Base-by-base conservation (phyloP, 2,797 vertebrate species). In the Catamblyrhynchus diadema region DNA sequence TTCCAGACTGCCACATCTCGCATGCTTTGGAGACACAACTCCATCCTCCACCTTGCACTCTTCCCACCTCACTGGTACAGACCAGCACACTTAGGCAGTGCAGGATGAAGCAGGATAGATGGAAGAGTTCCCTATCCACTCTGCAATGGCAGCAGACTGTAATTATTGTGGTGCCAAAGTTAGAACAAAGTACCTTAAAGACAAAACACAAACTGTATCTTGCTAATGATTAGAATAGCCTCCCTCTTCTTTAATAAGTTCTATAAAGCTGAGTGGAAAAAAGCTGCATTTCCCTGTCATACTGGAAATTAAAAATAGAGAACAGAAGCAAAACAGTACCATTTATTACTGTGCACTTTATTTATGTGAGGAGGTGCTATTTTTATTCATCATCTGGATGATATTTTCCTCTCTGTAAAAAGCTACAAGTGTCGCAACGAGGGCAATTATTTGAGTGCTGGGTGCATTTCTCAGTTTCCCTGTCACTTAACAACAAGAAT, bases 381-480 rank as follows among this genome's bases (percentile, higher is more conserved):
- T 94, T 94, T 81, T 83, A 81, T 64, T 83, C 45, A 88, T 97
- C 93, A 95, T 96, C 95, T 95, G 90, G 86, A 87, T 89, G 71
- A 39, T 8, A 94, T 95, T 96, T 97, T 88, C 75, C 84, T 92
- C 74, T 86, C 78, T 53, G 67, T 86, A 86, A 92, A 39, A 72
- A 60, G 64, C 48, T 91, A 42, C 66, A 75, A 88, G n/a, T 8
- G 0, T 51, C 8, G 6, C 67, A 80, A 78, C 24, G 51, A 83
- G 64, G 64, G 35, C 73, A 91, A 94, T 94, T 91, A 86, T 62
- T 51, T 77, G 84, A 90, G 32, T 73, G 65, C 12, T 0, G 1
- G 75, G 67, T 33, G 8, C 20, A 10, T 73, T 91, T 81, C 50
- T 91, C 35, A 19, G 33, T 71, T 73, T 82, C 32, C 71, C 44